phyloP scores from a whole-genome alignment of 92 coral and sea anemone genomes.

The Porites lobata region DNA sequence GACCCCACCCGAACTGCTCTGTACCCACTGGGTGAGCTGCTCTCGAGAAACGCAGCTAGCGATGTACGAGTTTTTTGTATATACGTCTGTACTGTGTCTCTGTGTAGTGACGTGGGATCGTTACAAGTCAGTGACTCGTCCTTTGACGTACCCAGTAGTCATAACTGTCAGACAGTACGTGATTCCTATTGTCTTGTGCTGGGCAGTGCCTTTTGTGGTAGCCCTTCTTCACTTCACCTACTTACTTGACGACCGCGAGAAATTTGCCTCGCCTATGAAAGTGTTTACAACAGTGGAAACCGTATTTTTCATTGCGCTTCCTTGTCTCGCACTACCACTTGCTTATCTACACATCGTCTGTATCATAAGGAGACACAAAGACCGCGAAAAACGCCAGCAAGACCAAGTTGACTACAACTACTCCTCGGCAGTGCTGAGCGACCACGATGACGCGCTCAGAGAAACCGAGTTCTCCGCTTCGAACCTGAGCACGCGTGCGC shows the following conservation, averaged over 20 bases:
- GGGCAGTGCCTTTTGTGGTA: constrained; percentile 32
- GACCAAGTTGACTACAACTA: constrained; percentile 56
- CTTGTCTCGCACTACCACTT: constrained; percentile 43
- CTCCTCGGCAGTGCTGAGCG: constrained; percentile 31
- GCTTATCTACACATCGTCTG: constrained; percentile 42
- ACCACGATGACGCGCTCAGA: constrained; percentile 16
- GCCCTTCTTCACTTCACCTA: constrained; percentile 53
- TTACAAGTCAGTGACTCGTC: constrained; percentile 43
- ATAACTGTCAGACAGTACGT: constrained; percentile 24
- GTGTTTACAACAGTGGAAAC: constrained; percentile 33
- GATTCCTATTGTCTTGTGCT: constrained; percentile 22
- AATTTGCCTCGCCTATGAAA: constrained; percentile 14
- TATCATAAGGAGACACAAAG: constrained; percentile 35
- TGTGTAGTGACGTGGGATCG: constrained; percentile 56
- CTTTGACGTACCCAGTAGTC: constrained; percentile 46
- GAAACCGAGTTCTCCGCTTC: constrained; percentile 30
- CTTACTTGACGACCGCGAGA: neutral
- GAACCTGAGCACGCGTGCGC: neutral
- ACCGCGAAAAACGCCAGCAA: constrained; percentile 32
- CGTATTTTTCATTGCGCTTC: constrained; percentile 31
- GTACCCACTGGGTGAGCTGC: constrained; percentile 32
- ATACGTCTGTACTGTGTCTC: constrained; percentile 42
- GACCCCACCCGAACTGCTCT: constrained; percentile 38
- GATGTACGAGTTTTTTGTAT: constrained; percentile 57
- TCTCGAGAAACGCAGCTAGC: constrained; percentile 34